Evolutionary conservation across 2,113 vertebrate genomes (phyloP), one percentile per base, ranked within the genome.

Genomic region (Hippolais icterina): DNA sequence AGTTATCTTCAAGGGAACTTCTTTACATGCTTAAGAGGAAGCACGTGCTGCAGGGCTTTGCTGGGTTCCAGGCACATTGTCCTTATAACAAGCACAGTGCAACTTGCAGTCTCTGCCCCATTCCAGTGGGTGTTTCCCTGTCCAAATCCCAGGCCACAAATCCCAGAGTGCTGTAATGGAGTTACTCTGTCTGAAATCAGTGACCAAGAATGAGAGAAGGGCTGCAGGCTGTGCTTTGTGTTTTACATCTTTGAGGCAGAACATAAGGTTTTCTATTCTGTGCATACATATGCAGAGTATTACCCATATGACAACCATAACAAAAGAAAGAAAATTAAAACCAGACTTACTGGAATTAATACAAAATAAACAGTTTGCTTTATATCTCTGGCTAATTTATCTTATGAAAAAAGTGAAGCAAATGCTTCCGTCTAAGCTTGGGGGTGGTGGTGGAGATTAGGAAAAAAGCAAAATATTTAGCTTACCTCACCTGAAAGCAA

Each of bases 331-430:
- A 80, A 76, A 93, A 95, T 83, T 69, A 53, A 84, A 93, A 37
- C 22, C 87, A 90, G 70, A 47, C 27, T 54, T 24, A 76, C 41
- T 79, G 63, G 89, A 94, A 70, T 69, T 42, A 35, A 85, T 76
- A 83, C 69, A 94, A 95, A 95, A 93, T 79, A 84, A 93, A 87
- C 60, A 87, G 23, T 72, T 94, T 80, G 31, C 53, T 84, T 95
- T 93, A 57, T 84, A 84, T 39, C 41, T 79, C 70, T 87, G 66
- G 37, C 49, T 90, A 91, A 93, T 81, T 95, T 49, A 56, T 83
- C 68, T 60, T 75, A 22, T 3, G 37, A 84, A n/a, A 79, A 78
- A 87, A 85, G 35, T 39, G 66, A 87, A 94, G n/a, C 29, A 65
- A 90, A 87, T 49, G 50, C 70, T 94, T 72, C 70, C 0, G 2